Base-by-base conservation (phyloP, 1,140 invertebrate genomes). In the Hydropsyche tenuis region DNA sequence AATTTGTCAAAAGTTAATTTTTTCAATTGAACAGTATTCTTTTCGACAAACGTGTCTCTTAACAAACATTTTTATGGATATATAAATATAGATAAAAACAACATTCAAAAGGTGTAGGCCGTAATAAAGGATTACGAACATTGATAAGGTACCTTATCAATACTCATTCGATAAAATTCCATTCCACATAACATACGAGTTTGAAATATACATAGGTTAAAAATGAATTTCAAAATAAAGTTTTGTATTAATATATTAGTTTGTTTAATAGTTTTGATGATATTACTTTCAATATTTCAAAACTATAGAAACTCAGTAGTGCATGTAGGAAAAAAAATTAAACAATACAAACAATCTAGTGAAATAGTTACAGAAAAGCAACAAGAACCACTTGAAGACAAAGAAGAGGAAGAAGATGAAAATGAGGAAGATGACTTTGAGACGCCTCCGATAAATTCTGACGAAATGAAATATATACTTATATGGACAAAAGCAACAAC, bases 381-480 rank as follows among this genome's bases (percentile, higher is more conserved):
- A 6, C 1, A 5, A 20, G 22, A 62, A 14, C 11, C 23, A 23
- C 5, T n/a, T n/a, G n/a, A n/a, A n/a, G n/a, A n/a, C n/a, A n/a
- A n/a, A n/a, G n/a, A n/a, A n/a, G n/a, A n/a, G n/a, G n/a, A n/a
- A n/a, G n/a, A n/a, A n/a, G n/a, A n/a, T n/a, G n/a, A n/a, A n/a
- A n/a, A n/a, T n/a, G n/a, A n/a, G n/a, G n/a, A n/a, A n/a, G n/a
- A n/a, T n/a, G n/a, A n/a, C n/a, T n/a, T n/a, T n/a, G n/a, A n/a
- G n/a, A n/a, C n/a, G n/a, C 6, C 56, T 16, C 16, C 6, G 56
- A 62, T 4, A 37, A 37, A 37, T 37, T 3, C 9, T 9, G 20
- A 62, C 20, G 37, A 42, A 27, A 56, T 72, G 56, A 75, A 73
- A 46, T n/a, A 70, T 18, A 70, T 70, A 37, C 18, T 70, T 3